Evolutionary conservation across 2,797 vertebrate species (phyloP), one percentile per base, ranked within the genome.

Genomic region (Melanotaenia trifasciata): DNA sequence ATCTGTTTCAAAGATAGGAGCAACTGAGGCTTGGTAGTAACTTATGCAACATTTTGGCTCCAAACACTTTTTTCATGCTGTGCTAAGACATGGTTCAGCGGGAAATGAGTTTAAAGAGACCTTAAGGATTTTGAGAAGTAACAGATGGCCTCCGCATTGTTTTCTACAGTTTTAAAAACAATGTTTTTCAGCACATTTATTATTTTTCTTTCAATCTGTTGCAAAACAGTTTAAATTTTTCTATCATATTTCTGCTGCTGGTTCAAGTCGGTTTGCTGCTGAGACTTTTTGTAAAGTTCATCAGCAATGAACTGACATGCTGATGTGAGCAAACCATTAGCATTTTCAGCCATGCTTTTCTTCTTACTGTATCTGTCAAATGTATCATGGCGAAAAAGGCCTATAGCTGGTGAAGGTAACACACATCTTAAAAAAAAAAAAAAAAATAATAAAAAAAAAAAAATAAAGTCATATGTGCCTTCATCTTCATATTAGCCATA

Each of bases 401-500:
- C 14, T 14, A 26, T 36, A 45, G 26, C 38, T 43, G 38, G 24
- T 43, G 26, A 26, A 28, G 20, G 36, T 26, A 14, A 3, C 2
- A 61, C 2, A 61, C 28, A 43, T 43, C 38, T 12, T 30, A 30
- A 30, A 30, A 30, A 30, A 30, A 30, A 30, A 30, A 30, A 28
- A 30, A 38, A 32, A n/a, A n/a, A n/a, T n/a, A n/a, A n/a, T n/a
- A n/a, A n/a, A 30, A 16, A 45, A 38, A 36, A 59, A 62, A 62
- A 28, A 47, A 18, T 62, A 5, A 14, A 40, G 14, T 3, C 32
- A 33, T 33, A 33, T 67, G 67, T 35, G 5, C 0, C 30, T 30
- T 30, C 67, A 35, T 22, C 64, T 58, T 30, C 5, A 67, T 22
- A 64, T 67, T 54, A 56, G 50, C 18, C 33, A 58, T 33, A 33